Percentiles rank a stretch among this genome's conserved stretches.
Evolutionary conservation across 2,797 vertebrate genomes (phyloP).

Genomic region (Eremophila alpestris): DNA sequence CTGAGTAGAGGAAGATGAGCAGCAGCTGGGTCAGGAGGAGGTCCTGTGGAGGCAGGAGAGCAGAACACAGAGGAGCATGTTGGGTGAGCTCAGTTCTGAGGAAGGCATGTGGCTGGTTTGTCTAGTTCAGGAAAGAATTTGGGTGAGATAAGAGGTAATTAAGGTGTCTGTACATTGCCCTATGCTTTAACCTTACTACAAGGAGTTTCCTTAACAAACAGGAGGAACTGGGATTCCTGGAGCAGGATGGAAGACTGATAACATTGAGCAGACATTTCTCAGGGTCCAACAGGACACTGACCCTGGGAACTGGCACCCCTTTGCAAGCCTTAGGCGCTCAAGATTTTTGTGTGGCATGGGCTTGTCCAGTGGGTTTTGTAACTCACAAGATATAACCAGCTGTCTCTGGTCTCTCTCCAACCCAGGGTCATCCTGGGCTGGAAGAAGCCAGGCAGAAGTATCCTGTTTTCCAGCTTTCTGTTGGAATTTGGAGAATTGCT

Average conservation of each 20-base stretch:
- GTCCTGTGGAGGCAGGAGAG: background rate
- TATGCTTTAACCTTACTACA: background rate
- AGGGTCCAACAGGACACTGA: background rate
- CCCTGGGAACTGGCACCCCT: background rate
- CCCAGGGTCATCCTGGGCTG: background rate
- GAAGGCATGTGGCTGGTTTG: background rate
- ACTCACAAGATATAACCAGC: background rate
- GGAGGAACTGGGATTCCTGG: background rate
- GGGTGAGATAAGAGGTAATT: slow-evolving; percentile 29
- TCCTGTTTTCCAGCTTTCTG: background rate
- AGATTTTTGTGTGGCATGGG: background rate
- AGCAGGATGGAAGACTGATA: background rate
- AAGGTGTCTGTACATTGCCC: slow-evolving; percentile 13
- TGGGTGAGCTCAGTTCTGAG: background rate
- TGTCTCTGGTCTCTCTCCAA: background rate
- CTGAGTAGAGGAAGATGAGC: background rate
- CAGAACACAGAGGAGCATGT: background rate
- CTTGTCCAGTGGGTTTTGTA: background rate
- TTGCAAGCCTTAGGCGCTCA: background rate
- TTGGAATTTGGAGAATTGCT: background rate
- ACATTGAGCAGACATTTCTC: background rate
- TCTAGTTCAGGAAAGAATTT: slow-evolving; percentile 33
- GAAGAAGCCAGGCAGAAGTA: background rate
- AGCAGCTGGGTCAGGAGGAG: background rate
- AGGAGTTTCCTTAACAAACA: background rate